Conservation (phyloP, 2,888 invertebrate genomes). For the Stenolophus ochropezus region DNA sequence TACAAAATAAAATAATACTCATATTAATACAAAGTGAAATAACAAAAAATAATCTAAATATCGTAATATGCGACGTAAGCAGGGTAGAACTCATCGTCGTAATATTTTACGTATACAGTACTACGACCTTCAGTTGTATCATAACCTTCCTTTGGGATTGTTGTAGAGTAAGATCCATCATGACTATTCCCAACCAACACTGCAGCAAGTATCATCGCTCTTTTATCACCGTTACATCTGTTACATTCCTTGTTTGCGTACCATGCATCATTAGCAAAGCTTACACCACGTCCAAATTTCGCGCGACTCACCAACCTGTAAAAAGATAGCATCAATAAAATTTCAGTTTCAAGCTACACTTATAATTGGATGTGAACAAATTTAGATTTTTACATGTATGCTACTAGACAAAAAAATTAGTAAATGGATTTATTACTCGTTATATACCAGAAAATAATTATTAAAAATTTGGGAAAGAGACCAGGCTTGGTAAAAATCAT, state of each 20-base stretch:
- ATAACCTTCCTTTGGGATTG: slow-evolving; percentile 65
- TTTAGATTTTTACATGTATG: too few relatives aligned
- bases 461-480: too few relatives aligned
- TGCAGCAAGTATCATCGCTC: slow-evolving; percentile 67
- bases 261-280: slow-evolving; percentile 66
- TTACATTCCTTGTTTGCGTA: slow-evolving; percentile 65
- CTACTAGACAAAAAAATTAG: too few relatives aligned
- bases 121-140: slow-evolving; percentile 68
- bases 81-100: slow-evolving; percentile 70
- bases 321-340: too few relatives aligned
- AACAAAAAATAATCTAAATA: too few relatives aligned
- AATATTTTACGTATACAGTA: slow-evolving; percentile 69
- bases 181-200: slow-evolving; percentile 66
- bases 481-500: too few relatives aligned
- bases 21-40: too few relatives aligned
- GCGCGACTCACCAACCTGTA: slow-evolving; percentile 62
- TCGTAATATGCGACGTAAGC: slow-evolving; percentile 68
- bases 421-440: too few relatives aligned
- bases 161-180: slow-evolving; percentile 54
- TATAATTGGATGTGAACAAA: too few relatives aligned
- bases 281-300: slow-evolving; percentile 68
- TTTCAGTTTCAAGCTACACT: too few relatives aligned
- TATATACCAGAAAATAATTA: too few relatives aligned
- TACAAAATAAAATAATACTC: too few relatives aligned
- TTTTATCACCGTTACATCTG: slow-evolving; percentile 61